Evolutionary conservation across 2,888 invertebrate genomes (phyloP), one percentile per base, ranked within the genome.

Genomic region (Leistus spinibarbis): DNA sequence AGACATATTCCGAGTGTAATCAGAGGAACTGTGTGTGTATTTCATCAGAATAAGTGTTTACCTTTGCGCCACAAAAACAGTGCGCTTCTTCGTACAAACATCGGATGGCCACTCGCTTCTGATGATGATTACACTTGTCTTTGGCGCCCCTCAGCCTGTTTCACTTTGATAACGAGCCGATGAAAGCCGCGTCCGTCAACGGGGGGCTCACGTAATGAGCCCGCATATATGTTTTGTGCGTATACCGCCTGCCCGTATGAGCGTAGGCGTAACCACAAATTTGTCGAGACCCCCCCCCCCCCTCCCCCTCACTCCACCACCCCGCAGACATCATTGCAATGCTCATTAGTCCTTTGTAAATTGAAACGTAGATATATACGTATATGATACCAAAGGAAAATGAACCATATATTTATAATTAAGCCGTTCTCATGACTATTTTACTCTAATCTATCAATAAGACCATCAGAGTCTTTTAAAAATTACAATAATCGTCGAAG

Each of bases 91-190:
- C 24, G 7, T 10, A 13, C 13, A 13, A 40, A 13, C 40, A 13
- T 40, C 40, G 40, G 40, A 40, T 40, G 40, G 40, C 40, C 40
- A 40, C 17, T 2, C 7, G 60, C 17, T 53, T 2, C 57, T 69
- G 57, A 69, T 69, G 69, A 69, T 69, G 69, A 69, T 69, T 69
- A 69, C 57, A 69, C 19, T 54, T 10, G 57, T 53, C 40, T 20
- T 53, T 66, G 27, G 7, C 53, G 27, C 40, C 60, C 20, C n/a
- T 10, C 24, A 5, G 17, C 24, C 63, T 22, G 57, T 19, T 60
- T 20, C 19, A 3, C 13, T 63, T 23, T 24, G 23, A 60, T 69
- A 69, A 69, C 69, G 69, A 69, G 27, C 69, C 23, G 69, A 20
- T 60, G 69, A 69, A 56, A 68, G 68, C 22, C n/a, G 19, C 24